A percentile compares a stretch with the other conserved stretches of the same genome.
Evolutionary conservation across 53 echinoderm and acorn worm genomes (phyloP).

Genomic region (Crossaster papposus): DNA sequence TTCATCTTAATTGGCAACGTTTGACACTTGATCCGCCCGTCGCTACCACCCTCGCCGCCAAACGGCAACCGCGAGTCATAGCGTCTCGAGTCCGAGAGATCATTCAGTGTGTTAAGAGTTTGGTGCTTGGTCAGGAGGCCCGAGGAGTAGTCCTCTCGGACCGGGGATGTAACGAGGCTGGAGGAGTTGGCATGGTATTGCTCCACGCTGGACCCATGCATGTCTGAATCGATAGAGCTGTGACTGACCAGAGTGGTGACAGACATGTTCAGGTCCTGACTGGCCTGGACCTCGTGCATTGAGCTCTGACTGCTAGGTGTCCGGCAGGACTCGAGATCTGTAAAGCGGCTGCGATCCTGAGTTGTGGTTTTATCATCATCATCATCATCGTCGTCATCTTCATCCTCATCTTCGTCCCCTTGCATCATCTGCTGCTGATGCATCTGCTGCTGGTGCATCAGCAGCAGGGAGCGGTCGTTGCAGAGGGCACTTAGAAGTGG

Average conservation of each 20-base stretch:
- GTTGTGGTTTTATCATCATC: constrained; percentile 62
- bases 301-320: constrained; percentile 85
- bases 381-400: constrained; percentile 62
- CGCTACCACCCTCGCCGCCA: constrained; percentile 76
- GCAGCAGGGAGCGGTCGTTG: constrained; percentile 84
- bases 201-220: constrained; percentile 76
- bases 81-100: constrained; percentile 62
- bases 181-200: constrained; percentile 70
- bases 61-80: constrained; percentile 64
- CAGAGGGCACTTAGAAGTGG: constrained; percentile 94
- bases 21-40: constrained; percentile 89
- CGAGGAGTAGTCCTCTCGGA: constrained; percentile 49
- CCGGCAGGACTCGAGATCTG: constrained; percentile 63
- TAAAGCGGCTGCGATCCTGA: constrained; percentile 62
- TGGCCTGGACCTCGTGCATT: constrained; percentile 68
- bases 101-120: constrained; percentile 86
- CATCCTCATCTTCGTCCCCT: constrained; percentile 10
- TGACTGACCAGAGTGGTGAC: constrained; percentile 92
- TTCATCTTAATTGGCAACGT: constrained; percentile 96
- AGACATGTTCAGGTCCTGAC: constrained; percentile 87
- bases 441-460: constrained; percentile 95
- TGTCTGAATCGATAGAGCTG: constrained; percentile 96
- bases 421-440: constrained; percentile 73
- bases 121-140: constrained; percentile 92
- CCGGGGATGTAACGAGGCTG: constrained; percentile 61